Conservation (phyloP, 2,888 invertebrate genomes). For the Erebia palarica region DNA sequence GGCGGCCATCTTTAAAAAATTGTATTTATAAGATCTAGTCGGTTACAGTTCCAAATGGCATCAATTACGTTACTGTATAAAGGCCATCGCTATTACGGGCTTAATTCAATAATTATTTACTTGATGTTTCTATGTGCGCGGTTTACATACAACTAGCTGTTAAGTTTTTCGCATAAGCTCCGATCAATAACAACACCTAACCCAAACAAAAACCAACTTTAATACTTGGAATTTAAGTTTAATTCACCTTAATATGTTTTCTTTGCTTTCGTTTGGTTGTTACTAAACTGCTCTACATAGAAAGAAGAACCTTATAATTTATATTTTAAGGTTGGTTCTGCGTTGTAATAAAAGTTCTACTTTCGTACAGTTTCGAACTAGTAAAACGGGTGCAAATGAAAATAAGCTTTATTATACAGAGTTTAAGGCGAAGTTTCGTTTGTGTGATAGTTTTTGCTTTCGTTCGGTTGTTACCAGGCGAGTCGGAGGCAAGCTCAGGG, state of each 20-base stretch:
- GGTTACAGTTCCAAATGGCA: neutral
- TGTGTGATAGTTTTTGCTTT: slow-evolving; percentile 53
- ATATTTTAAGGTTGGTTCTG: neutral
- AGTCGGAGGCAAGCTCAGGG: slow-evolving; percentile 55
- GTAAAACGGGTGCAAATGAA: slow-evolving; percentile 24
- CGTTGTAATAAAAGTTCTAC: neutral
- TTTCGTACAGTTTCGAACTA: slow-evolving; percentile 22
- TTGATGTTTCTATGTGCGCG: slow-evolving; percentile 35
- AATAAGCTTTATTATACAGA: slow-evolving; percentile 24
- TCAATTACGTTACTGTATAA: neutral
- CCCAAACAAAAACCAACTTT: neutral
- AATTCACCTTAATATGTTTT: neutral
- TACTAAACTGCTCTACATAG: neutral
- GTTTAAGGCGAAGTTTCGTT: slow-evolving; percentile 44
- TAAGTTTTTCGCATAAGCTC: slow-evolving; percentile 76
- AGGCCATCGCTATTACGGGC: slow-evolving; percentile 12
- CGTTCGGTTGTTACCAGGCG: slow-evolving; percentile 77
- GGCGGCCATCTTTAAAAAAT: no score
- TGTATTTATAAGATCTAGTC: neutral
- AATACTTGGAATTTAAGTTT: neutral
- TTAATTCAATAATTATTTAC: slow-evolving; percentile 34
- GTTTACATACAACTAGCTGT: slow-evolving; percentile 43
- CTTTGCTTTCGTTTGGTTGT: neutral
- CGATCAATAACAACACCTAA: slow-evolving; percentile 71
- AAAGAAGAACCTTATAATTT: neutral